These are phyloP conservation scores for Barbus barbus DNA, from an alignment of 2,113 vertebrate species.

Conservation along the genomic window DNA sequence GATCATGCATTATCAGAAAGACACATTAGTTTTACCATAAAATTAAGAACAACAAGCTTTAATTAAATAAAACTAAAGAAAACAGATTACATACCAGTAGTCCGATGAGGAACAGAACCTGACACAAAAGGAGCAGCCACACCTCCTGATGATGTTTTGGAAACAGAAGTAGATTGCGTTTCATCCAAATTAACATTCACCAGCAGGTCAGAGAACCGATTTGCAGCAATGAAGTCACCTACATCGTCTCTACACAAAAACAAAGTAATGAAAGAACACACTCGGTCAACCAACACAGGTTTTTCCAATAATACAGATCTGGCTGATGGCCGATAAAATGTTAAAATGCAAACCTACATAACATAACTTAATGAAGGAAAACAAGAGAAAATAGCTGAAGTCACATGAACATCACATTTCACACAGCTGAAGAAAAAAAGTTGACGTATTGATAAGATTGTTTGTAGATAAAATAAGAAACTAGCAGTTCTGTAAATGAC, in stretches of 20 bases:
- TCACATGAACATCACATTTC: no score
- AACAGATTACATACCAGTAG: conserved; percentile 11
- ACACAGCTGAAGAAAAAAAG: no score
- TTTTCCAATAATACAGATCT: background rate
- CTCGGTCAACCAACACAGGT: no score
- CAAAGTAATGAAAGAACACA: no score
- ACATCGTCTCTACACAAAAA: conserved; percentile 70
- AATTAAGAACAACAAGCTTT: background rate
- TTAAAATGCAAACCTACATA: background rate
- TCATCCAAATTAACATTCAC: conserved; percentile 74
- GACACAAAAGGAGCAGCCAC: background rate
- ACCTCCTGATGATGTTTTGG: background rate
- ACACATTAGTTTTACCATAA: background rate
- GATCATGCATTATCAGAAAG: background rate
- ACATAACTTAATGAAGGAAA: background rate
- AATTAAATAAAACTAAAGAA: conserved; percentile 1
- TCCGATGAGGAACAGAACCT: background rate
- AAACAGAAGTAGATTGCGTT: conserved; percentile 1
- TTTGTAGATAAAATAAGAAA: no score
- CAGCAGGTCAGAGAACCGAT: conserved; percentile 68
- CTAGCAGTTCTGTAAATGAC: no score
- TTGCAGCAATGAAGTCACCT: conserved; percentile 71
- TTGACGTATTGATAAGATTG: no score
- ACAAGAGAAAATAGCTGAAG: background rate
- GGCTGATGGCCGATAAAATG: background rate